Conservation (phyloP, 2,888 invertebrate genomes). For the Eremobia ochroleuca region DNA sequence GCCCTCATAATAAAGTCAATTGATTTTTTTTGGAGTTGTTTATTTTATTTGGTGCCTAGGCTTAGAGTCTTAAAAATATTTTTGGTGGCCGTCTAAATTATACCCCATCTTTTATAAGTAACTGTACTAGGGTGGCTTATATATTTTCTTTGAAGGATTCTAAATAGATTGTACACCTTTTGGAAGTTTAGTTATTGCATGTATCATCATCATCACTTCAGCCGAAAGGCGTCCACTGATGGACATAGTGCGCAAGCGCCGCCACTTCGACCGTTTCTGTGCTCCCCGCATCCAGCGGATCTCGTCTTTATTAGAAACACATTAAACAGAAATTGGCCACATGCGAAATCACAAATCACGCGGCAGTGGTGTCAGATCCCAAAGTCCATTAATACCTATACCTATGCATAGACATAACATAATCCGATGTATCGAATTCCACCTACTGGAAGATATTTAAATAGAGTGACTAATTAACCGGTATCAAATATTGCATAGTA, state of each 20-base stretch:
- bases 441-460: neutral
- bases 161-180: neutral
- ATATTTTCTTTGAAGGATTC: neutral
- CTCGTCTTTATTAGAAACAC: neutral
- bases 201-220: no score
- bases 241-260: no score
- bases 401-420: neutral
- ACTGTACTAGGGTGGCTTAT: no score
- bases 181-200: neutral
- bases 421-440: conserved; percentile 25
- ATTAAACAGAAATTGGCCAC: neutral
- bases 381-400: neutral
- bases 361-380: neutral
- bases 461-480: conserved; percentile 2
- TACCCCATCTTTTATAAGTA: no score
- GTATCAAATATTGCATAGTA: conserved; percentile 11
- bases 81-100: no score
- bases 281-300: no score
- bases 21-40: no score
- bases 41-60: no score
- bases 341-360: neutral
- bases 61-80: no score
- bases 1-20: no score
- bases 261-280: no score
- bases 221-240: no score